Conservation (phyloP, 2,797 vertebrate genomes). For the Euthynnus affinis region DNA sequence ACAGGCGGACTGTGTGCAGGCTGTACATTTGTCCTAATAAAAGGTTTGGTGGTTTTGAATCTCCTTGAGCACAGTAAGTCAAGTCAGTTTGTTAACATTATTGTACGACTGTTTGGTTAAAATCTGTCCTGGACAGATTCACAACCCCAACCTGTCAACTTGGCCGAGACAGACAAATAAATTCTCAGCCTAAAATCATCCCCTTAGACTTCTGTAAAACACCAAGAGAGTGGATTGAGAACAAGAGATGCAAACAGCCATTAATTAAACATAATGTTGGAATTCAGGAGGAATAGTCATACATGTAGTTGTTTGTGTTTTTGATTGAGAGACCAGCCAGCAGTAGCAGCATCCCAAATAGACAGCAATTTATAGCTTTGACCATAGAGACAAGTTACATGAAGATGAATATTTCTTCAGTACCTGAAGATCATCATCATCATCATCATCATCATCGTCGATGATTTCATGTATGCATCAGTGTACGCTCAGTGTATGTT, state of each 20-base stretch:
- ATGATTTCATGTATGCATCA: too few species aligned
- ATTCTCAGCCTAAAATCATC: neutral
- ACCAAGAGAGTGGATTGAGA: neutral
- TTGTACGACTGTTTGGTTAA: neutral
- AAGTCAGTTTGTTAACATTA: neutral
- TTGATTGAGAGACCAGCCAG: conserved; percentile 10
- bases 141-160: neutral
- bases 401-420: neutral
- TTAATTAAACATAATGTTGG: conserved; percentile 46
- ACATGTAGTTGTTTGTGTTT: conserved; percentile 5
- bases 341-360: too few species aligned
- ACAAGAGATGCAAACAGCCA: conserved; percentile 11
- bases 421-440: neutral
- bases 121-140: neutral
- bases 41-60: conserved; percentile 13
- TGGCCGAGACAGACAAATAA: neutral
- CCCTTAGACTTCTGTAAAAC: conserved; percentile 4
- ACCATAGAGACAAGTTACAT: neutral
- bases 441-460: neutral
- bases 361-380: neutral
- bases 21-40: conserved; percentile 18
- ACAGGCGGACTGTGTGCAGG: neutral
- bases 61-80: neutral
- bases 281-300: conserved; percentile 30
- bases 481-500: too few species aligned